phyloP scores from a whole-genome alignment of 2,888 invertebrate species.

The Myopa testacea region DNA sequence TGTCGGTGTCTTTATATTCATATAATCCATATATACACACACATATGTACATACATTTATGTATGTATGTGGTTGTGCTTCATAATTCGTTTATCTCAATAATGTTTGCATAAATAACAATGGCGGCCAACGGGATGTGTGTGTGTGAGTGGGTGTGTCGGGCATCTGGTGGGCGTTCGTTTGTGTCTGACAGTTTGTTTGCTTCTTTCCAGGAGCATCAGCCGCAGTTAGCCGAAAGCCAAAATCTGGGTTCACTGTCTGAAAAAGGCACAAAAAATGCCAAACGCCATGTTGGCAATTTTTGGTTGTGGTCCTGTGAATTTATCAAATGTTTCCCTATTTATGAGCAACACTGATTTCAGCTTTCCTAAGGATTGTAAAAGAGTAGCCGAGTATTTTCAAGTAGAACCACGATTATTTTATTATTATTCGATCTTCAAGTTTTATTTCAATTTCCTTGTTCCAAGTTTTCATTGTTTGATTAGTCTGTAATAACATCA shows the following conservation, averaged over 20 bases:
- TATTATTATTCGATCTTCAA: no score
- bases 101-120: slow-evolving; percentile 47
- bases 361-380: no score
- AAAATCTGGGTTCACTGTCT: not conserved
- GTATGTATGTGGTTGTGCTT: slow-evolving; percentile 20
- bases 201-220: not conserved
- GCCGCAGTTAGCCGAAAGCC: no score
- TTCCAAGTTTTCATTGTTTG: not conserved
- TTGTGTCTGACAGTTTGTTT: slow-evolving; percentile 2
- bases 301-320: not conserved
- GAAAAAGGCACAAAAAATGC: not conserved
- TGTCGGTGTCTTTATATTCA: no score
- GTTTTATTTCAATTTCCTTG: no score
- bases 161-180: not conserved
- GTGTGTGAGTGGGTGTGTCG: not conserved
- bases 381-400: no score
- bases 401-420: no score
- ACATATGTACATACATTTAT: not conserved
- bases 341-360: no score
- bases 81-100: slow-evolving; percentile 49
- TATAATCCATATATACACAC: not conserved
- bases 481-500: not conserved
- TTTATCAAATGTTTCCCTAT: not conserved
- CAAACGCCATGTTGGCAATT: not conserved
- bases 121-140: slow-evolving; percentile 17